Evolutionary conservation across 2,797 vertebrate genomes (phyloP).

Genomic region (Girardinus metallicus): DNA sequence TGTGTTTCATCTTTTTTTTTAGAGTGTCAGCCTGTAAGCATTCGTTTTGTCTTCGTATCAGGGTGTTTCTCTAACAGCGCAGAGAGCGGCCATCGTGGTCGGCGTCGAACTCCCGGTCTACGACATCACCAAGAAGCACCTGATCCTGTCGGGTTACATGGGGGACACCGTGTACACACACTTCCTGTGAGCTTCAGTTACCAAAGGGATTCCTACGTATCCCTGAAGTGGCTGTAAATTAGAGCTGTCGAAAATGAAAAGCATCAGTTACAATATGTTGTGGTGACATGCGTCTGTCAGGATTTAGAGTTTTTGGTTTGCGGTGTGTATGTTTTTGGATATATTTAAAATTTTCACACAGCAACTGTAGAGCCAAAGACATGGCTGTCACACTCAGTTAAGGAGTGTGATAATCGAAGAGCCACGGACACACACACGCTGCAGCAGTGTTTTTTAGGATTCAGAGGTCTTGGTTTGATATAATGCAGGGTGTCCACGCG

Average conservation of each 20-base stretch:
- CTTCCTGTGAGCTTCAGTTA: slow-evolving; percentile 87
- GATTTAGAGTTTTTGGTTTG: background rate
- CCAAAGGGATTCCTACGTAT: background rate
- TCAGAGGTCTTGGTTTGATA: background rate
- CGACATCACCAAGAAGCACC: slow-evolving; percentile 95
- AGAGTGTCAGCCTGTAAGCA: background rate
- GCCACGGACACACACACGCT: background rate
- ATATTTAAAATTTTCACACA: background rate
- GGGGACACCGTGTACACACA: slow-evolving; percentile 94
- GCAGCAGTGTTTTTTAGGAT: background rate
- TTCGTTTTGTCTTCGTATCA: slow-evolving; percentile 54
- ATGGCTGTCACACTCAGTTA: background rate
- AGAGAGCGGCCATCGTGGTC: slow-evolving; percentile 94
- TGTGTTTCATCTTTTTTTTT: background rate
- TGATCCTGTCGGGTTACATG: slow-evolving; percentile 91
- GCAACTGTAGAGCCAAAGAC: background rate
- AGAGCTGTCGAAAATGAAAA: background rate
- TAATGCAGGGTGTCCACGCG: no score
- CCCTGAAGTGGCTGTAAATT: background rate
- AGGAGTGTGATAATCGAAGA: background rate
- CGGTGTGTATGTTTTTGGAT: background rate
- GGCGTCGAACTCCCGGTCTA: slow-evolving; percentile 95
- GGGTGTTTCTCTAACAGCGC: slow-evolving; percentile 96
- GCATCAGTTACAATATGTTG: background rate
- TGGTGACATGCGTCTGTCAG: background rate